These are phyloP conservation scores for Colaptes auratus DNA, from an alignment of 2,113 vertebrate species.

Conservation along the genomic window DNA sequence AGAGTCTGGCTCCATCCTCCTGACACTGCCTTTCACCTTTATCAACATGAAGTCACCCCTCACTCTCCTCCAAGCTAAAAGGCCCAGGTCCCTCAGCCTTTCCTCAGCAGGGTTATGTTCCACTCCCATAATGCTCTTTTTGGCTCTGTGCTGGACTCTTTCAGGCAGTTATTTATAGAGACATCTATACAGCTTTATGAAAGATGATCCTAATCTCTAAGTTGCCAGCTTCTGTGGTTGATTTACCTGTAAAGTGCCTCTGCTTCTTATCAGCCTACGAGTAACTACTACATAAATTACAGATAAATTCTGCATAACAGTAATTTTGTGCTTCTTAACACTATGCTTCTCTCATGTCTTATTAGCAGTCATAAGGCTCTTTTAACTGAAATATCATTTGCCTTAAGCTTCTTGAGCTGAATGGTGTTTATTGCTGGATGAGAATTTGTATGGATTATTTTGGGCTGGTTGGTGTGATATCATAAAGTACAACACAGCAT, in stretches of 20 bases:
- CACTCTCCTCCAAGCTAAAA: no score
- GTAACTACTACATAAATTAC: not conserved
- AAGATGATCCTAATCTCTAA: not conserved
- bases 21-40: no score
- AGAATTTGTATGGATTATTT: not conserved
- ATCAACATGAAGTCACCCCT: no score
- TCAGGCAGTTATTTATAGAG: no score
- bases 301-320: not conserved
- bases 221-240: fast-evolving
- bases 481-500: not conserved
- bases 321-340: not conserved
- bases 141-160: no score
- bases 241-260: not conserved
- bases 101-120: no score
- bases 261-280: not conserved
- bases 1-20: no score
- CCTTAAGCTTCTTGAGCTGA: not conserved
- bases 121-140: no score
- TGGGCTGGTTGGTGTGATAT: not conserved
- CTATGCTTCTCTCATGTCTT: not conserved
- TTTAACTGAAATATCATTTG: not conserved
- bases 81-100: no score
- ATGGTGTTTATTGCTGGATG: not conserved
- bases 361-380: not conserved
- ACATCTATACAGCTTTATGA: not conserved